Conservation (phyloP, 2,797 vertebrate genomes). For the Trematomus bernacchii region DNA sequence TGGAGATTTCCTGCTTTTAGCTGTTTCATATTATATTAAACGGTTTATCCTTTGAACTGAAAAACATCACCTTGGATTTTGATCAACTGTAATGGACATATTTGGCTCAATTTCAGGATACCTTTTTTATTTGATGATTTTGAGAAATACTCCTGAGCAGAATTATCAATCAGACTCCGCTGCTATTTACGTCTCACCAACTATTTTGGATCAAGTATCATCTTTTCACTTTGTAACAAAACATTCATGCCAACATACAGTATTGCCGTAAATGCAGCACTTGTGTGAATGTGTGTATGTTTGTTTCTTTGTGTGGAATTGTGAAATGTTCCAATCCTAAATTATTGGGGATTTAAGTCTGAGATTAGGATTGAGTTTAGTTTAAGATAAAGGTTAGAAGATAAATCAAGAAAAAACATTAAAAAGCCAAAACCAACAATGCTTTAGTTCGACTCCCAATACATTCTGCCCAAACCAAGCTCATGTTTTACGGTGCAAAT, state of each 20-base stretch:
- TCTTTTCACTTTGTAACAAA: neutral
- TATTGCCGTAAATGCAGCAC: neutral
- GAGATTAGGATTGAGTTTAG: neutral
- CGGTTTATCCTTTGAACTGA: too few species aligned
- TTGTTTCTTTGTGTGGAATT: neutral
- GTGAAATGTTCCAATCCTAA: neutral
- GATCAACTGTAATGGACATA: too few species aligned
- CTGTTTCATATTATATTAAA: too few species aligned
- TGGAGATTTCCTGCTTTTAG: too few species aligned
- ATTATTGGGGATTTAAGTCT: neutral
- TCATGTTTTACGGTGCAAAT: neutral
- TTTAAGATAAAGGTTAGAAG: neutral
- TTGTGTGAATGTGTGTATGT: neutral
- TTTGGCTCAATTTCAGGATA: too few species aligned
- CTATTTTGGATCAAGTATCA: neutral
- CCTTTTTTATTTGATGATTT: neutral
- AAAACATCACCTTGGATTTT: too few species aligned
- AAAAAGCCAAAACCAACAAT: constrained; percentile 11
- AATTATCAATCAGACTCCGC: neutral
- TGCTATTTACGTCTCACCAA: constrained; percentile 6
- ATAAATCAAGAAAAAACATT: neutral
- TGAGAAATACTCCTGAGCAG: neutral
- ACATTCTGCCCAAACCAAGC: neutral
- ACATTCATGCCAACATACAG: neutral
- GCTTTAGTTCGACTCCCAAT: neutral